Evolutionary conservation across 2,888 invertebrate species (phyloP).

Genomic region (Anthrax anthrax): DNA sequence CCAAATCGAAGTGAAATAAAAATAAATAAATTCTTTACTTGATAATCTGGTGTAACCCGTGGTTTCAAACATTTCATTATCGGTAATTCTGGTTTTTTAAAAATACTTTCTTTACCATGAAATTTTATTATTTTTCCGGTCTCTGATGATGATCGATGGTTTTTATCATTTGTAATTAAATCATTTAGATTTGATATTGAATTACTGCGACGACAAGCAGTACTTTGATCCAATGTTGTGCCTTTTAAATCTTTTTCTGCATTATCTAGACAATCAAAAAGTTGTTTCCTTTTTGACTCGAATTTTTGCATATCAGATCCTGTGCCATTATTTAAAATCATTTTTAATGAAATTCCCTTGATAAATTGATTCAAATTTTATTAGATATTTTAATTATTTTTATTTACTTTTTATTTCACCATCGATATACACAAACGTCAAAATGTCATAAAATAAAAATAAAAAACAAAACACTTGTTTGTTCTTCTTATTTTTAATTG

Average conservation of each 20-base stretch:
- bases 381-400: no score
- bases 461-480: no score
- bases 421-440: no score
- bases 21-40: slow-evolving; percentile 18
- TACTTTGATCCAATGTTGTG: slow-evolving; percentile 27
- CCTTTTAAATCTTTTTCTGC: slow-evolving; percentile 43
- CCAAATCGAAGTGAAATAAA: no score
- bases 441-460: no score
- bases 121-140: slow-evolving; percentile 18
- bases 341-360: no score
- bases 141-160: slow-evolving; percentile 10
- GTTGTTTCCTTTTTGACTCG: slow-evolving; percentile 47
- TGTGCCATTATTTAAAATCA: not conserved
- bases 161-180: slow-evolving; percentile 4
- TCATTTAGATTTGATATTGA: slow-evolving; percentile 1
- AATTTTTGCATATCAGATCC: slow-evolving; percentile 29
- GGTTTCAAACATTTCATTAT: slow-evolving; percentile 42
- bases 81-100: slow-evolving; percentile 56
- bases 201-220: not conserved
- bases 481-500: no score
- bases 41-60: slow-evolving; percentile 35
- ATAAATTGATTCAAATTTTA: no score
- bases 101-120: slow-evolving; percentile 54
- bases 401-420: no score
- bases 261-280: slow-evolving; percentile 52